Conservation (phyloP, 2,113 vertebrate species). For the Brachypteracias leptosomus region DNA sequence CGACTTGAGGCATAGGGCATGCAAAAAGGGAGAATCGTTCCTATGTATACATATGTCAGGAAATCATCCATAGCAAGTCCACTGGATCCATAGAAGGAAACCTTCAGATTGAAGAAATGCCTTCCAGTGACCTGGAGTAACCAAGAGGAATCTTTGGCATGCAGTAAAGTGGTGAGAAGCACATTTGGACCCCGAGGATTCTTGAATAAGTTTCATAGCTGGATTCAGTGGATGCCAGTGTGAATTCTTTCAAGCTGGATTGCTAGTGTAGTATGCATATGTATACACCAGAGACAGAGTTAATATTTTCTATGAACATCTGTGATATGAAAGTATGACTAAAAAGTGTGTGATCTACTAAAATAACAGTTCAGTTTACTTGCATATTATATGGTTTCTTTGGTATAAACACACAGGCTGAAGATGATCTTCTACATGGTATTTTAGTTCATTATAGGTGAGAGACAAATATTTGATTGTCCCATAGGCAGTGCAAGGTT, state of each 20-base stretch:
- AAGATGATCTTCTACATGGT: background rate
- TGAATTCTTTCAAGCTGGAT: background rate
- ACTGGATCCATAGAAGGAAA: background rate
- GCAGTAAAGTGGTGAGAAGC: background rate
- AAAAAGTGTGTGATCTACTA: background rate
- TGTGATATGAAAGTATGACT: background rate
- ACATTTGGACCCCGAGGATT: background rate
- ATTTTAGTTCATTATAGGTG: background rate
- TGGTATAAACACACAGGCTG: background rate
- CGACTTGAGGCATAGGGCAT: background rate
- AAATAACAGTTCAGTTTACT: background rate
- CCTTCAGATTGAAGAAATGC: background rate
- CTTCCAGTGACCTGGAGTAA: conserved; percentile 26
- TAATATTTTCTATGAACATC: background rate
- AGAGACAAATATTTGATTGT: background rate
- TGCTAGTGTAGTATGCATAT: background rate
- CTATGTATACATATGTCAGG: background rate
- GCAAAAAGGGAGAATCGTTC: background rate
- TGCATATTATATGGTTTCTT: background rate
- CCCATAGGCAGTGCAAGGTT: background rate
- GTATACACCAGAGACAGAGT: background rate
- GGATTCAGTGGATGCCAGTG: fast-evolving
- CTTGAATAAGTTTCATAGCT: background rate
- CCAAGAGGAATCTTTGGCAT: conserved; percentile 1
- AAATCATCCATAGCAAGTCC: background rate